Base-by-base conservation (phyloP, 1,140 invertebrate genomes). In the Drosophila tristis region DNA sequence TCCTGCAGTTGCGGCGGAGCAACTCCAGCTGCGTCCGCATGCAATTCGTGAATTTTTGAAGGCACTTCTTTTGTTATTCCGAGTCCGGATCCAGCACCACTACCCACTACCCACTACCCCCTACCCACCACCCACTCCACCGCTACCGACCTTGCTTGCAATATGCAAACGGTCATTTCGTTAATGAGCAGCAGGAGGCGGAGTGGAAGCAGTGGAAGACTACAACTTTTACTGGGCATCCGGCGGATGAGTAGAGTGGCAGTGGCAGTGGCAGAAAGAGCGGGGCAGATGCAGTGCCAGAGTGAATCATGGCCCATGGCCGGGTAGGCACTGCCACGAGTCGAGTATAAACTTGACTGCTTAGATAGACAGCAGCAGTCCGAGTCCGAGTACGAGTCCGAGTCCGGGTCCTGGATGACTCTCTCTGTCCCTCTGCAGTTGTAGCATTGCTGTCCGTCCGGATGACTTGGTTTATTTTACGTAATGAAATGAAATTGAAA, bases 91-190 rank as follows among this genome's bases (percentile, higher is more conserved):
- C 47, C 35, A 13, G 11, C 6, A 9, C 45, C 55, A 9, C 13
- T 11, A 4, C 6, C 31, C 65, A 4, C 47, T 47, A n/a, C n/a
- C n/a, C n/a, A n/a, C n/a, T n/a, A 26, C n/a, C 42, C 15, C n/a
- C n/a, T n/a, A 26, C n/a, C 42, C 15, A 58, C 31, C 42, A 47
- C 65, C 66, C 64, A 59, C 42, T 47, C 29, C 31, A 26, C n/a
- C n/a, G 50, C 45, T 57, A 29, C 39, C 31, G 26, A 29, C 31
- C 47, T 43, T n/a, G 16, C 66, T 68, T 80, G 67, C 77, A 85
- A 89, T 91, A 89, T 81, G 89, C 89, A 91, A 85, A 84, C 80
- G 89, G 89, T 89, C 89, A 90, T 90, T 90, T 90, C 68, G 89
- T 87, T 90, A 90, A 90, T 90, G 89, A 90, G 89, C 71, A 13